Conservation (phyloP, 2,113 vertebrate species). For the Tenebrosternarchus preto region DNA sequence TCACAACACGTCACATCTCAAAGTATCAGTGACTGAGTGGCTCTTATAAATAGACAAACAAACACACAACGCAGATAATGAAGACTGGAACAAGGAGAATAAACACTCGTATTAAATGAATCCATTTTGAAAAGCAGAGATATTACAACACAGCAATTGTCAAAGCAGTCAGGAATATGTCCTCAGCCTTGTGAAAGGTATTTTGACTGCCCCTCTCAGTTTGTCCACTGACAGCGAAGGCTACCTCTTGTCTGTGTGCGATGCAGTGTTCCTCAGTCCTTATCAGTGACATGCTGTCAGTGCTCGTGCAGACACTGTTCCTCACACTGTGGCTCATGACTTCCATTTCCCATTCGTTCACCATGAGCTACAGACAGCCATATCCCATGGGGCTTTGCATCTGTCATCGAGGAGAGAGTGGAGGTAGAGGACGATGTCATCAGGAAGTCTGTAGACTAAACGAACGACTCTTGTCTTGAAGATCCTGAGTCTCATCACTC, state of each 20-base stretch:
- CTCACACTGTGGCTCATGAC: conserved; percentile 39
- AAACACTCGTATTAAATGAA: background rate
- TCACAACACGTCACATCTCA: conserved; percentile 68
- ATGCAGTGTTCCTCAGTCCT: conserved; percentile 21
- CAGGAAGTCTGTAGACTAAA: conserved; percentile 52
- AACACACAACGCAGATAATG: conserved; percentile 11
- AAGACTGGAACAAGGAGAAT: background rate
- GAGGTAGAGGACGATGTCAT: conserved; percentile 44
- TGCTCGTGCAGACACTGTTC: conserved; percentile 37
- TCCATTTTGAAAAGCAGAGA: conserved; percentile 23
- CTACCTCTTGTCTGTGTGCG: conserved; percentile 19
- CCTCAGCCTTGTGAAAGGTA: background rate
- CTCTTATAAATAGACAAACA: conserved; percentile 30
- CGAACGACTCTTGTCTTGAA: conserved; percentile 45
- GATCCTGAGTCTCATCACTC: conserved; percentile 54
- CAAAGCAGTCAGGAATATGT: background rate
- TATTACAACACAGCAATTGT: conserved; percentile 24
- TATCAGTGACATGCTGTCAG: conserved; percentile 49
- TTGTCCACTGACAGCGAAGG: conserved; percentile 20
- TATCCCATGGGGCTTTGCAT: conserved; percentile 38
- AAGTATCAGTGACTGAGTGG: conserved; percentile 35
- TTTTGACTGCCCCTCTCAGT: conserved; percentile 18
- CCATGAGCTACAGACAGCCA: conserved; percentile 30
- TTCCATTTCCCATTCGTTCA: conserved; percentile 39
- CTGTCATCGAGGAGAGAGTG: conserved; percentile 45